Evolutionary conservation across 2,113 vertebrate species (phyloP).

Genomic region (Sclerurus mexicanus): DNA sequence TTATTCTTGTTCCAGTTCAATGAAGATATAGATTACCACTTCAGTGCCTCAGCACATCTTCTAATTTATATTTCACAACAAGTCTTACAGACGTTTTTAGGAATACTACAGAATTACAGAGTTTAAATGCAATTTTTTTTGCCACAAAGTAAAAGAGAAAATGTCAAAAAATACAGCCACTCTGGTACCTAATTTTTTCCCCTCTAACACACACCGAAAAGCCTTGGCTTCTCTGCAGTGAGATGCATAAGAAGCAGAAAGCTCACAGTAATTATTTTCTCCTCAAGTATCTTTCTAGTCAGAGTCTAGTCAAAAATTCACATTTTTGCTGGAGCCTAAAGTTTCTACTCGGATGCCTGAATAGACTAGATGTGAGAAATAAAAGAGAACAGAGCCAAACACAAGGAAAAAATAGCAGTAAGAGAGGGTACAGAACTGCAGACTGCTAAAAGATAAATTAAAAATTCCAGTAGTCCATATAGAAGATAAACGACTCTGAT

Average conservation of each 20-base stretch:
- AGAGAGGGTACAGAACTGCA: background rate
- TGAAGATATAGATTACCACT: background rate
- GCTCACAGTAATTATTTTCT: background rate
- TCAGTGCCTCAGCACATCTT: background rate
- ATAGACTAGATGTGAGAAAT: background rate
- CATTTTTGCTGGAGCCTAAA: background rate
- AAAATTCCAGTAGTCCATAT: background rate
- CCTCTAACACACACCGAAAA: background rate
- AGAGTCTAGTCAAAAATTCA: background rate
- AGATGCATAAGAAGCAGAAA: background rate
- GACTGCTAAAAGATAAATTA: background rate
- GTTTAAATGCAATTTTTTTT: background rate
- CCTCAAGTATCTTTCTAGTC: background rate
- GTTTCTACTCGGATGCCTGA: background rate
- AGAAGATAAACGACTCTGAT: background rate
- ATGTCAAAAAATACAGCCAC: background rate
- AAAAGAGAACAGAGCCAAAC: background rate
- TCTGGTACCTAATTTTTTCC: background rate
- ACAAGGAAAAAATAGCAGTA: background rate
- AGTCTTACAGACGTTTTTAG: background rate
- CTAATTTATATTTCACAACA: background rate
- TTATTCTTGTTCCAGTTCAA: background rate
- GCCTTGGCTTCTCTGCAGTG: background rate
- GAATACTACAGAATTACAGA: background rate
- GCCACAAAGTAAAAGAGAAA: background rate